A percentile compares a stretch with the other conserved stretches of the same genome.
Evolutionary conservation across 2,888 invertebrate species (phyloP).

Genomic region (Sturmia bella): DNA sequence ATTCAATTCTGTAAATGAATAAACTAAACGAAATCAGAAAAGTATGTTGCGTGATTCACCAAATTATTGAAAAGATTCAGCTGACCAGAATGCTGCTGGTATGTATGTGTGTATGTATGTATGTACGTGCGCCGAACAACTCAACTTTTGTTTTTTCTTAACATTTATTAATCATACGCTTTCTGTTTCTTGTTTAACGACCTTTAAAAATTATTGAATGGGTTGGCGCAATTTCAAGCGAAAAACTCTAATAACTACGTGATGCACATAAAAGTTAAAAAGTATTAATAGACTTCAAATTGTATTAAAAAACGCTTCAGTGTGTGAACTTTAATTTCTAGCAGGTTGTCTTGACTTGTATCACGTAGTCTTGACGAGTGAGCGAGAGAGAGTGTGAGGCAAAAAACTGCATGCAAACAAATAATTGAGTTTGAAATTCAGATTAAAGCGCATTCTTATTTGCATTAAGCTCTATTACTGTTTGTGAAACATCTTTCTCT

Average conservation of each 20-base stretch:
- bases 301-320: not conserved
- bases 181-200: not conserved
- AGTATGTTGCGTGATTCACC: too few species aligned
- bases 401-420: constrained; percentile 24
- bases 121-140: too few species aligned
- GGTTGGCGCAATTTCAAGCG: too few species aligned
- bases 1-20: too few species aligned
- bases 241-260: too few species aligned
- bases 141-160: not conserved
- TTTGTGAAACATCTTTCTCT: too few species aligned
- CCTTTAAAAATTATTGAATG: constrained; percentile 7
- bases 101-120: too few species aligned
- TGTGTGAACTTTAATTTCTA: not conserved
- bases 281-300: not conserved
- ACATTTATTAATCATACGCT: not conserved
- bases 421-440: constrained; percentile 35
- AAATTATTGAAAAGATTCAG: too few species aligned
- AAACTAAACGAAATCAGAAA: too few species aligned
- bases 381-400: not conserved
- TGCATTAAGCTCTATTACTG: too few species aligned
- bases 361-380: constrained; percentile 54
- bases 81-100: too few species aligned
- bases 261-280: not conserved
- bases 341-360: constrained; percentile 49
- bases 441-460: too few species aligned